Conservation (phyloP, 2,888 invertebrate species). For the Zeuzera pyrina region DNA sequence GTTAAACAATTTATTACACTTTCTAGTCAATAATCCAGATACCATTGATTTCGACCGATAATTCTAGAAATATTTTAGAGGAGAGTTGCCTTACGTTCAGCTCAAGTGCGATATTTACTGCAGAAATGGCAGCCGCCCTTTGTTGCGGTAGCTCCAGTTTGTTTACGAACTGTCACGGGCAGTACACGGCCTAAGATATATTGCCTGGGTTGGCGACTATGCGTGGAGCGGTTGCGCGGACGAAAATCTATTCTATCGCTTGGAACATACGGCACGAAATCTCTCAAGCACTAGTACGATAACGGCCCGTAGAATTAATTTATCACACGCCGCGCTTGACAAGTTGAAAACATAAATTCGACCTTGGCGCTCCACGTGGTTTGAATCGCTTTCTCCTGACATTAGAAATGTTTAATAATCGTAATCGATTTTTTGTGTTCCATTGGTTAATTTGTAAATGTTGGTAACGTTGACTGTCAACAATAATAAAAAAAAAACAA, state of each 20-base stretch:
- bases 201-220: slow-evolving; percentile 74
- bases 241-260: slow-evolving; percentile 26
- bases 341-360: slow-evolving; percentile 75
- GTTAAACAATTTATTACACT: slow-evolving; percentile 15
- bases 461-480: not conserved
- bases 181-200: slow-evolving; percentile 74
- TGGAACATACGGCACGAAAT: slow-evolving; percentile 25
- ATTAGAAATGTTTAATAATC: slow-evolving; percentile 17
- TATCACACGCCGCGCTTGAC: slow-evolving; percentile 74
- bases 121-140: slow-evolving; percentile 38
- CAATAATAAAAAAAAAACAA: too few species aligned
- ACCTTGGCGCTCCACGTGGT: slow-evolving; percentile 72
- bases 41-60: slow-evolving; percentile 20
- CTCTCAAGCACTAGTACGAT: slow-evolving; percentile 27
- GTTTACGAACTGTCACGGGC: slow-evolving; percentile 75
- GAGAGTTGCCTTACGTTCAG: slow-evolving; percentile 12
- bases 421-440: slow-evolving; percentile 14
- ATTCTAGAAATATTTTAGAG: slow-evolving; percentile 18
- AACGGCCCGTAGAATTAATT: slow-evolving; percentile 73
- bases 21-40: slow-evolving; percentile 19
- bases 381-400: slow-evolving; percentile 41
- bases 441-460: slow-evolving; percentile 20
- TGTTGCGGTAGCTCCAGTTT: slow-evolving; percentile 73
- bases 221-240: slow-evolving; percentile 46
- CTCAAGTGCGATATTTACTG: slow-evolving; percentile 21